phyloP scores from a whole-genome alignment of 2,797 vertebrate genomes.

The Gouania willdenowi region DNA sequence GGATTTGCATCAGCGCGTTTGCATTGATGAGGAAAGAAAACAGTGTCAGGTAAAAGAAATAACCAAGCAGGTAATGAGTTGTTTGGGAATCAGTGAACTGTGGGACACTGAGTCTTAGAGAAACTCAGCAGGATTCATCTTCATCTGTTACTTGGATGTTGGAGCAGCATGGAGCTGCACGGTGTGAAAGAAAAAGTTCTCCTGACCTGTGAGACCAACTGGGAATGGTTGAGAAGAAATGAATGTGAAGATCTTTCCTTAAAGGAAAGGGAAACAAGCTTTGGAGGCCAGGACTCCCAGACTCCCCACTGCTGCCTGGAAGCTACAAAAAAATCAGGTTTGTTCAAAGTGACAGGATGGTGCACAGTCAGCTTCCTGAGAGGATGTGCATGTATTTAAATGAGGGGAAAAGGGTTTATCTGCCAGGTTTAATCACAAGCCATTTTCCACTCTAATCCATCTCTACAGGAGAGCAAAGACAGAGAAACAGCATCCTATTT shows the following conservation, averaged over 20 bases:
- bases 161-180: slow-evolving; percentile 20
- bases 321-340: slow-evolving; percentile 41
- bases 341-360: slow-evolving; percentile 33
- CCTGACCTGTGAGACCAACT: slow-evolving; percentile 24
- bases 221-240: slow-evolving; percentile 18
- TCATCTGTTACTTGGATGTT: slow-evolving; percentile 51
- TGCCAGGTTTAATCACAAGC: not conserved
- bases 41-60: slow-evolving; percentile 21
- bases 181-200: slow-evolving; percentile 13
- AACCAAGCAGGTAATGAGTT: slow-evolving; percentile 48
- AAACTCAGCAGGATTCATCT: slow-evolving; percentile 45
- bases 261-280: slow-evolving; percentile 40
- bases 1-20: slow-evolving; percentile 8
- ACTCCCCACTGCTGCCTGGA: slow-evolving; percentile 22
- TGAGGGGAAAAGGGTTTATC: slow-evolving; percentile 14
- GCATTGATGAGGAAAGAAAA: slow-evolving; percentile 14
- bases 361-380: slow-evolving; percentile 37
- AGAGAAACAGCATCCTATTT: too few species aligned
- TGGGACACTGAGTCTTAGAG: slow-evolving; percentile 63
- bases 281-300: slow-evolving; percentile 39
- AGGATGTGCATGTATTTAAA: slow-evolving; percentile 36
- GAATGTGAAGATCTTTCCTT: slow-evolving; percentile 33
- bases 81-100: slow-evolving; percentile 65
- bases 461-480: too few species aligned
- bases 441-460: too few species aligned